Percentiles rank a stretch among this genome's conserved stretches.
phyloP scores from a whole-genome alignment of 2,113 vertebrate genomes.

The Callaeas wilsoni region DNA sequence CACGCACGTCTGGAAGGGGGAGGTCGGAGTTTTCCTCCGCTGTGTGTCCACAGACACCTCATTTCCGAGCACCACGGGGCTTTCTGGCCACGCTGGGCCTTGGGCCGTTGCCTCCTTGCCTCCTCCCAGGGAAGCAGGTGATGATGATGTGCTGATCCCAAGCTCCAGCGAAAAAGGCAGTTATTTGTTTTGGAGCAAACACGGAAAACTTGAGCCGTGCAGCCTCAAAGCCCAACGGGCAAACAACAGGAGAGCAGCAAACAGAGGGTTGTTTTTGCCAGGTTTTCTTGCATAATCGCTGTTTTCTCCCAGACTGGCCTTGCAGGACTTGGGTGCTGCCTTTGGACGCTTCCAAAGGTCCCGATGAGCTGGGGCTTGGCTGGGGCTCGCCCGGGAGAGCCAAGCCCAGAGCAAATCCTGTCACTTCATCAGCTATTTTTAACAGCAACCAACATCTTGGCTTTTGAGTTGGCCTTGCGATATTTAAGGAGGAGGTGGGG shows the following conservation, averaged over 20 bases:
- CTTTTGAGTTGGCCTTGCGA: background rate
- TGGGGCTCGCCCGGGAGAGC: background rate
- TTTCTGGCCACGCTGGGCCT: background rate
- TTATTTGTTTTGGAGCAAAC: background rate
- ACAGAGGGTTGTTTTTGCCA: background rate
- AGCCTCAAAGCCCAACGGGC: background rate
- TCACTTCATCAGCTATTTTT: constrained; percentile 32
- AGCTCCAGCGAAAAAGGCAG: background rate
- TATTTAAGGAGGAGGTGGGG: background rate
- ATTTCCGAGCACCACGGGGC: background rate
- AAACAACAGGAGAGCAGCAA: background rate
- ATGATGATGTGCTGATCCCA: background rate
- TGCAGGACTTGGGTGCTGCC: background rate
- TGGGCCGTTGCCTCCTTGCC: background rate
- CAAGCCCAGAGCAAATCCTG: background rate
- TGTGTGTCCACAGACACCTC: background rate
- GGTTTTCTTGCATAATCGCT: background rate
- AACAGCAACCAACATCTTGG: background rate
- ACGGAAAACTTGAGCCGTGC: background rate
- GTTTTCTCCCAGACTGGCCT: background rate
- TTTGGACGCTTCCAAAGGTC: background rate
- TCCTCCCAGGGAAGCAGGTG: background rate
- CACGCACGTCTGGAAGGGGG: background rate
- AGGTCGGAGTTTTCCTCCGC: background rate
- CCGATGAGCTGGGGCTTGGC: background rate